Percentiles rank a stretch among this genome's conserved stretches.
Evolutionary conservation across 2,888 invertebrate species (phyloP).

Genomic region (Hoplodrina ambigua): DNA sequence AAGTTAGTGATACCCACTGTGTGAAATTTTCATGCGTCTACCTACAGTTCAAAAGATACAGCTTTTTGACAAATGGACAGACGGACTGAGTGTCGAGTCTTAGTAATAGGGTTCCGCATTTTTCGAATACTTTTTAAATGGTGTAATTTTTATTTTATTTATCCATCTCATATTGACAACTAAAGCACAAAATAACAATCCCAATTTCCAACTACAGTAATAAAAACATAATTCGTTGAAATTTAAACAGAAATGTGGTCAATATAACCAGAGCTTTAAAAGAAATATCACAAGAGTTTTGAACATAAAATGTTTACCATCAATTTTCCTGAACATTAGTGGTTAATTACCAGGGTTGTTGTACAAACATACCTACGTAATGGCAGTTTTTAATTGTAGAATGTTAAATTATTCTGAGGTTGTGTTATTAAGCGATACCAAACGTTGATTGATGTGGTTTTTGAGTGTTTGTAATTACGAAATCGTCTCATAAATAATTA

Average conservation of each 20-base stretch:
- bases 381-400: conserved; percentile 64
- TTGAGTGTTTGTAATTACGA: background rate
- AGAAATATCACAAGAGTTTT: conserved; percentile 64
- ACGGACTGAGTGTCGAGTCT: too few species aligned
- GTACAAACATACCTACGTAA: conserved; percentile 64
- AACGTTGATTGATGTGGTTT: background rate
- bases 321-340: conserved; percentile 66
- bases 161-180: background rate
- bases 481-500: too few species aligned
- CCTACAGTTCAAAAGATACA: too few species aligned
- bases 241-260: conserved; percentile 42
- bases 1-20: too few species aligned
- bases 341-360: conserved; percentile 65
- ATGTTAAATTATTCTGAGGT: conserved; percentile 62
- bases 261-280: conserved; percentile 54
- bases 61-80: too few species aligned
- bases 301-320: conserved; percentile 68
- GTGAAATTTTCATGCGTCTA: too few species aligned
- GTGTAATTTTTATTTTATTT: background rate
- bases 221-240: conserved; percentile 37
- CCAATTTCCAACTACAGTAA: conserved; percentile 20
- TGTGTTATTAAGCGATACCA: conserved; percentile 19
- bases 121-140: too few species aligned
- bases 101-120: too few species aligned
- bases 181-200: background rate